Evolutionary conservation across 1,140 invertebrate genomes (phyloP).

Genomic region (Nebria ingens): DNA sequence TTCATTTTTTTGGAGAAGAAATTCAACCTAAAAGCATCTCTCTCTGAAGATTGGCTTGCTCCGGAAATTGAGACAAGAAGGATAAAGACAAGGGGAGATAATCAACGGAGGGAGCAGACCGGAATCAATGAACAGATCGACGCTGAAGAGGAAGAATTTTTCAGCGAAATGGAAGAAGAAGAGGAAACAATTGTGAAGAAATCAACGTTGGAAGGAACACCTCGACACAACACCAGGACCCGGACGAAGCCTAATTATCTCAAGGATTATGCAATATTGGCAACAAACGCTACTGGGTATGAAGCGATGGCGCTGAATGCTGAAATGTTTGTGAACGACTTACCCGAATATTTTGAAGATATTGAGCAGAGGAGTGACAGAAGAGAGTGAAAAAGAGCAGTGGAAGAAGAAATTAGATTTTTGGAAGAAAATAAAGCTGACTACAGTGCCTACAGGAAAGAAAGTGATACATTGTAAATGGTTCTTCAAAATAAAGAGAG

Average conservation of each 20-base stretch:
- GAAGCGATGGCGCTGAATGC: too few species aligned
- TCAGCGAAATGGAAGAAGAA: too few species aligned
- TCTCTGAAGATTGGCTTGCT: neutral
- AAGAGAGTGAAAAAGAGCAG: neutral
- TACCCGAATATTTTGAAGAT: neutral
- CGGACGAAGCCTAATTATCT: neutral
- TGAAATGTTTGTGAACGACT: neutral
- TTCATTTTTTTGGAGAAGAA: neutral
- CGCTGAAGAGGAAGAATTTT: too few species aligned
- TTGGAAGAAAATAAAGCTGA: neutral
- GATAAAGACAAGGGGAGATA: neutral
- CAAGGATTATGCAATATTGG: neutral
- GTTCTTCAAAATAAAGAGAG: neutral
- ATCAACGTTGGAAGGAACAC: too few species aligned
- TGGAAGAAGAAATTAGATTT: neutral
- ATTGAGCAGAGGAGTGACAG: neutral
- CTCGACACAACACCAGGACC: too few species aligned
- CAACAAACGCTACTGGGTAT: too few species aligned
- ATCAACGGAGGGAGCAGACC: neutral
- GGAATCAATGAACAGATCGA: neutral
- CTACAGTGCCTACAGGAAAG: neutral
- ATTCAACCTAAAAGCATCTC: neutral
- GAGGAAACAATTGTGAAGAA: too few species aligned
- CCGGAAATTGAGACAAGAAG: neutral
- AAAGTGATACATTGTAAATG: neutral